Conservation (phyloP, 2,797 vertebrate species). For the Danio choprae region DNA sequence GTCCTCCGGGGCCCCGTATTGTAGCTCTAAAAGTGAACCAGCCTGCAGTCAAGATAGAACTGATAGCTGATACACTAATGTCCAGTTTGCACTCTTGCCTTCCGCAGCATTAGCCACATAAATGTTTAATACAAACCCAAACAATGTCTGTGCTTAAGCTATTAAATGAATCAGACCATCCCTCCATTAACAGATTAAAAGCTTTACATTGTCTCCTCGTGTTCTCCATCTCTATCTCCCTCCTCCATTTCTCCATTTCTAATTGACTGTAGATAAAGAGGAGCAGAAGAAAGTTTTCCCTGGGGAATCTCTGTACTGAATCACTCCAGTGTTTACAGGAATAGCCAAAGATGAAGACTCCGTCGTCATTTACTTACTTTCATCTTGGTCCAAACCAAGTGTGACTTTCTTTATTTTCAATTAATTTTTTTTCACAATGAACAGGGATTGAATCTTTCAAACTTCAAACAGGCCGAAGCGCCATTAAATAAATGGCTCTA, state of each 20-base stretch:
- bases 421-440: neutral
- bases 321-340: conserved; percentile 1
- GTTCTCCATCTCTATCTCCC: conserved; percentile 43
- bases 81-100: conserved; percentile 72
- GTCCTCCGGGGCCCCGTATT: neutral
- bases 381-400: neutral
- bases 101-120: conserved; percentile 81
- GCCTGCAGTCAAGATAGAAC: neutral
- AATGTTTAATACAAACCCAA: conserved; percentile 80
- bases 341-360: conserved; percentile 22
- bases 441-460: neutral
- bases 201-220: conserved; percentile 78
- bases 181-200: conserved; percentile 87
- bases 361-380: neutral
- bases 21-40: conserved; percentile 3
- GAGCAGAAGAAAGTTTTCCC: conserved; percentile 46
- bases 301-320: conserved; percentile 28
- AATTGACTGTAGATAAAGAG: conserved; percentile 53
- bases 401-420: neutral
- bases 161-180: conserved; percentile 77
- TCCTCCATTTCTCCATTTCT: conserved; percentile 33
- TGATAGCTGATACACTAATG: conserved; percentile 59
- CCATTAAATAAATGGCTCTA: neutral
- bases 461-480: neutral
- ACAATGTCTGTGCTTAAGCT: conserved; percentile 74